Conservation (phyloP, 2,113 vertebrate species). For the Hydrolagus affinis region DNA sequence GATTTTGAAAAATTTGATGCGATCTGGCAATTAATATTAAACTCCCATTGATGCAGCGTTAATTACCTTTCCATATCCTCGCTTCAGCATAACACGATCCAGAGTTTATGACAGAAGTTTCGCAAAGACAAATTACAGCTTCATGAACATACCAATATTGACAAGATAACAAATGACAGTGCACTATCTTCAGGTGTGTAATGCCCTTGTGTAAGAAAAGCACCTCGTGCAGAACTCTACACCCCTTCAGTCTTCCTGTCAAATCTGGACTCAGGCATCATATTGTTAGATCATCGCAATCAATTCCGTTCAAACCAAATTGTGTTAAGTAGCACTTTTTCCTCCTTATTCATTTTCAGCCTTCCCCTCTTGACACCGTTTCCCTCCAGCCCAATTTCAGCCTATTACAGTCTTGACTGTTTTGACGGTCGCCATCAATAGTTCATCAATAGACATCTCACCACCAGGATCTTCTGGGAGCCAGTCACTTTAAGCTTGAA, state of each 20-base stretch:
- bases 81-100: constrained; percentile 84
- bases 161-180: constrained; percentile 67
- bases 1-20: constrained; percentile 28
- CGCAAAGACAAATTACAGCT: constrained; percentile 68
- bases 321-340: background rate
- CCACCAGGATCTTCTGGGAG: background rate
- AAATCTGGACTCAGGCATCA: constrained; percentile 18
- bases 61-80: constrained; percentile 91
- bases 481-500: background rate
- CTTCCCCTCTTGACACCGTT: background rate
- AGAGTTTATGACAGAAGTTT: constrained; percentile 79
- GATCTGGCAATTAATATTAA: constrained; percentile 63
- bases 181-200: constrained; percentile 59
- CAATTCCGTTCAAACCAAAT: constrained; percentile 5
- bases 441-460: background rate
- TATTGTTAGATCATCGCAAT: constrained; percentile 14
- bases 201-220: constrained; percentile 15
- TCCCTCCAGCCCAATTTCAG: background rate
- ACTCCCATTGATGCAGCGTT: constrained; percentile 88
- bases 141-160: constrained; percentile 69
- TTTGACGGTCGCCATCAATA: background rate
- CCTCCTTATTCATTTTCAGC: background rate
- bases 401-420: background rate
- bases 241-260: constrained; percentile 27
- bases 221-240: background rate